These are phyloP conservation scores for Iphiclides podalirius DNA, from an alignment of 2,888 invertebrate species.

Conservation along the genomic window DNA sequence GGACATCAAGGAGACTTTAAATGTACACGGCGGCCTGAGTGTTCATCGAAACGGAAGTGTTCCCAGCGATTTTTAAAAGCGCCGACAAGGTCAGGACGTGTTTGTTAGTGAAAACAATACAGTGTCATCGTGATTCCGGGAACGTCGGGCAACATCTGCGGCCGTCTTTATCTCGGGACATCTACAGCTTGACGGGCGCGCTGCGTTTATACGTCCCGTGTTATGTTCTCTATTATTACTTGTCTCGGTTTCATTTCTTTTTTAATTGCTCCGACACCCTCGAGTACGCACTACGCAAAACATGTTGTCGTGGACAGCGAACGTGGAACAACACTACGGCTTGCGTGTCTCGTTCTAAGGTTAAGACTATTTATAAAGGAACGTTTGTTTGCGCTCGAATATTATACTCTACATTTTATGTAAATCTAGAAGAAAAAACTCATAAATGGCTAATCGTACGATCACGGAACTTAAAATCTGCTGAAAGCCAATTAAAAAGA, in stretches of 20 bases:
- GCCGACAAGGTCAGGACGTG: constrained; percentile 56
- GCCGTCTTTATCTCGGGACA: constrained; percentile 62
- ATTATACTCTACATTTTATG: neutral
- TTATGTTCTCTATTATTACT: constrained; percentile 29
- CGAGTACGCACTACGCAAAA: constrained; percentile 13
- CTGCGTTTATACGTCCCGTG: constrained; percentile 31
- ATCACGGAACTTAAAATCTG: too few species aligned
- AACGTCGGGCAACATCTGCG: constrained; percentile 60
- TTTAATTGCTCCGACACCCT: constrained; percentile 24
- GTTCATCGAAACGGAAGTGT: neutral
- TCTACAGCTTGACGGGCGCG: constrained; percentile 48
- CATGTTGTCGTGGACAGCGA: constrained; percentile 4
- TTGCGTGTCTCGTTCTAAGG: too few species aligned
- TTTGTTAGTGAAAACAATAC: constrained; percentile 53
- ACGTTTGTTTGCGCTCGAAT: neutral
- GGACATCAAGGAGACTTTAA: too few species aligned
- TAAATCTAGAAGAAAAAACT: neutral
- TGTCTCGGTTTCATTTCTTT: constrained; percentile 20
- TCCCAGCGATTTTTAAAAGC: constrained; percentile 22
- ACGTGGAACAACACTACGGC: neutral
- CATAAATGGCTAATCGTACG: too few species aligned
- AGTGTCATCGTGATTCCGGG: constrained; percentile 45
- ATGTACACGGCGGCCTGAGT: too few species aligned
- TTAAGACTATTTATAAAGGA: neutral
- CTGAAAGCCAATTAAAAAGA: constrained; percentile 58